Evolutionary conservation across 2,888 invertebrate species (phyloP).

Genomic region (Morpho achilles): DNA sequence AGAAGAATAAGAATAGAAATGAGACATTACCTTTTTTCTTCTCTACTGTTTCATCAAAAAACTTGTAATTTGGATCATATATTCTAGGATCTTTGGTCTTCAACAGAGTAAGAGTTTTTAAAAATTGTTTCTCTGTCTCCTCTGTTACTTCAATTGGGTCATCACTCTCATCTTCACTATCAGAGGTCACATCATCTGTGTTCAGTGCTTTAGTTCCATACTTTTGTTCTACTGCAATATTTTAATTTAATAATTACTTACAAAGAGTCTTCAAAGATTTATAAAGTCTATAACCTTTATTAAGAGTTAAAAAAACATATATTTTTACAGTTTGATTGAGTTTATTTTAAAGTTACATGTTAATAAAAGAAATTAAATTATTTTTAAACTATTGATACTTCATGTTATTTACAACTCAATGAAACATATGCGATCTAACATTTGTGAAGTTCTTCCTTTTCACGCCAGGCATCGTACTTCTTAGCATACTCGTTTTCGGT

Average conservation of each 20-base stretch:
- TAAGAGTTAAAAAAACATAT: too few species aligned
- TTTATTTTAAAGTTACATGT: too few species aligned
- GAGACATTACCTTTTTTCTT: slow-evolving; percentile 55
- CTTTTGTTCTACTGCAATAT: slow-evolving; percentile 83
- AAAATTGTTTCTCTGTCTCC: slow-evolving; percentile 90
- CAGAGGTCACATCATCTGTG: slow-evolving; percentile 69
- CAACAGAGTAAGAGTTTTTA: slow-evolving; percentile 89
- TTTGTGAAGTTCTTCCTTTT: slow-evolving; percentile 92
- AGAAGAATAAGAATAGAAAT: background rate
- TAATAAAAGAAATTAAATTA: too few species aligned
- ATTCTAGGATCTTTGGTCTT: slow-evolving; percentile 94
- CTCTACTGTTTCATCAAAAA: slow-evolving; percentile 80
- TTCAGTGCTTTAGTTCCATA: slow-evolving; percentile 81
- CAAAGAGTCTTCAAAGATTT: too few species aligned
- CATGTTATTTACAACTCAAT: too few species aligned
- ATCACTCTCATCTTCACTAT: slow-evolving; percentile 83
- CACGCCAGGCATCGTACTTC: slow-evolving; percentile 89
- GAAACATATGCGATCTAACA: slow-evolving; percentile 56
- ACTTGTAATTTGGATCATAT: slow-evolving; percentile 86
- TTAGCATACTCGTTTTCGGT: slow-evolving; percentile 91
- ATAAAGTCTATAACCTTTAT: too few species aligned
- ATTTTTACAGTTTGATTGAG: too few species aligned
- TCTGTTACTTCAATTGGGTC: slow-evolving; percentile 78
- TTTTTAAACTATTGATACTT: too few species aligned
- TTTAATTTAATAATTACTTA: too few species aligned